Evolutionary conservation across 2,797 vertebrate species (phyloP).

Genomic region (Chaetophractus vellerosus): DNA sequence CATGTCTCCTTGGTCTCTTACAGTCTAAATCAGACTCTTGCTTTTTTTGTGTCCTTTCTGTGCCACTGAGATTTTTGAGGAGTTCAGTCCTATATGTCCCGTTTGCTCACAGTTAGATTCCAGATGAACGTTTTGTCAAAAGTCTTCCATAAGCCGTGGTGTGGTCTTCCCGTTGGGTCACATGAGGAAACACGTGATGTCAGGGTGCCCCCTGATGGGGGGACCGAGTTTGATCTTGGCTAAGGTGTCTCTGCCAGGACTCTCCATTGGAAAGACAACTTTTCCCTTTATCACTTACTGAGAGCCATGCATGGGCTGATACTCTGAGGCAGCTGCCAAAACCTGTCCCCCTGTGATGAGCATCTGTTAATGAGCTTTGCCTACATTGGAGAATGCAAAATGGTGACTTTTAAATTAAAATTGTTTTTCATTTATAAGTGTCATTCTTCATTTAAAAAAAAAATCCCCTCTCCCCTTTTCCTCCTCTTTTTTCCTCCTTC

Average conservation of each 20-base stretch:
- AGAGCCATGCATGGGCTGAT: neutral
- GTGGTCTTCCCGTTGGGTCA: neutral
- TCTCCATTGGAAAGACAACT: neutral
- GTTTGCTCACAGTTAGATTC: neutral
- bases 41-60: neutral
- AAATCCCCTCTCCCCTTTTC: neutral
- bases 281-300: neutral
- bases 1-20: neutral
- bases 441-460: neutral
- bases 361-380: neutral
- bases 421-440: neutral
- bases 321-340: neutral
- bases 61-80: neutral
- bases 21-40: neutral
- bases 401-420: neutral
- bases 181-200: rapidly evolving
- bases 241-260: neutral
- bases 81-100: neutral
- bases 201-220: too few species aligned
- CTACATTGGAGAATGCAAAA: neutral
- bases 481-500: neutral
- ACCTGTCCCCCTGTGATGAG: neutral
- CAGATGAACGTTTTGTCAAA: neutral
- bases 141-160: too few species aligned
- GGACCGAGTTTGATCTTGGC: neutral